Base-by-base conservation (phyloP, 2,888 invertebrate genomes). In the Acanthosepion pharaonis region DNA sequence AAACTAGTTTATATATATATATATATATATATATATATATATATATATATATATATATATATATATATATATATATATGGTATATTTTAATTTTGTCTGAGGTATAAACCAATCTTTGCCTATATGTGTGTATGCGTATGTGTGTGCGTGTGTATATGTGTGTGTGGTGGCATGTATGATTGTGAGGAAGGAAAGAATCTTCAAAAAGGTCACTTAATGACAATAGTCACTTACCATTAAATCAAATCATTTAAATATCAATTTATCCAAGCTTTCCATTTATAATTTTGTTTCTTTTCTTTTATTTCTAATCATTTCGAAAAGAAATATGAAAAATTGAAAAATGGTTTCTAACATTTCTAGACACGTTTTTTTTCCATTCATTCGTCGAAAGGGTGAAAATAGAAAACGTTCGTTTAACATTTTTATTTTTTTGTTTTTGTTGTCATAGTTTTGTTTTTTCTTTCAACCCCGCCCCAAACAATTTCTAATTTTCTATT, bases 221-320 rank as follows among this genome's bases (percentile, higher is more conserved):
- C 33, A n/a, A n/a, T 78, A 78, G 78, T 78, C 78, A 78, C 78
- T 78, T 78, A 78, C 11, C 78, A 33, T 78, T n/a, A 33, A 78
- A 78, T 78, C n/a, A 78, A 78, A 78, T 78, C 78, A 78, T 78
- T 78, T n/a, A 78, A 78, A n/a, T n/a, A 78, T 78, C 33, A 78
- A 78, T 78, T 78, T 78, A 15, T 8, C 15, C 78, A 78, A 78
- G 78, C 33, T 78, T 78, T 78, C 18, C 78, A 15, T 78, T 78
- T 33, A 23, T 78, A n/a, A n/a, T 78, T 78, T 18, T 78, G 28
- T 28, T n/a, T 15, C 78, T 9, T n/a, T n/a, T 11, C 9, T 78
- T n/a, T 15, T 78, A 1, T 78, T 78, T 78, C 25, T 9, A 6
- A 28, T 25, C 9, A 78, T 25, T 78, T 28, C 11, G 28, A 78